These are phyloP conservation scores for Chaetorhynchus papuensis DNA, from an alignment of 2,113 vertebrate species.

Conservation along the genomic window DNA sequence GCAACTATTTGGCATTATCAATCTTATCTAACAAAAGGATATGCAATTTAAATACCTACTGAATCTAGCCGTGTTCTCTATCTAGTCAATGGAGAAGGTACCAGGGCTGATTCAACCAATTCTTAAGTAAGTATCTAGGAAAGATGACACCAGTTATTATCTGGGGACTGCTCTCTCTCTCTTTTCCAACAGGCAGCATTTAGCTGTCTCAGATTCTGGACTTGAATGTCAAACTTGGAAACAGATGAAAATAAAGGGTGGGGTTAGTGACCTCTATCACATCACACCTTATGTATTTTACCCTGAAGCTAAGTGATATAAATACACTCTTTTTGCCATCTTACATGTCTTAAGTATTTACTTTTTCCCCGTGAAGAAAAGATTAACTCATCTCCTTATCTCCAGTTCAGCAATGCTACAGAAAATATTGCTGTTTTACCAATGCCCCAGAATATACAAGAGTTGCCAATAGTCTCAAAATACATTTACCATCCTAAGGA, in stretches of 20 bases:
- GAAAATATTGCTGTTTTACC: not conserved
- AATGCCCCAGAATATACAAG: not conserved
- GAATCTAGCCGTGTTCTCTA: not conserved
- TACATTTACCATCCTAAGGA: not conserved
- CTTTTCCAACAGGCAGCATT: not conserved
- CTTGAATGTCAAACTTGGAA: not conserved
- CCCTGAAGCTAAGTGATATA: not conserved
- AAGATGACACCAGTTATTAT: not conserved
- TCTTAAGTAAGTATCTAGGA: not conserved
- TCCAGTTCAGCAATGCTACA: not conserved
- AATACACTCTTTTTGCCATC: not conserved
- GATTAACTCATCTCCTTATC: not conserved
- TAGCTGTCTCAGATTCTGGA: not conserved
- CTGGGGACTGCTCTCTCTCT: not conserved
- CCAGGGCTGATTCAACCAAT: not conserved
- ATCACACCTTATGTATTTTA: not conserved
- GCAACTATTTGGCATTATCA: not conserved
- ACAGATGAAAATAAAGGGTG: not conserved
- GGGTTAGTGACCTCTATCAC: not conserved
- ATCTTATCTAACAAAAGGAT: not conserved
- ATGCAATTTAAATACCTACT: not conserved
- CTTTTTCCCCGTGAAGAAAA: not conserved
- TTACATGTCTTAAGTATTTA: not conserved
- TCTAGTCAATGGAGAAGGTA: not conserved
- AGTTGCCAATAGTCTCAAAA: not conserved